phyloP scores from a whole-genome alignment of 2,888 invertebrate species.

The Adelphocoris suturalis region DNA sequence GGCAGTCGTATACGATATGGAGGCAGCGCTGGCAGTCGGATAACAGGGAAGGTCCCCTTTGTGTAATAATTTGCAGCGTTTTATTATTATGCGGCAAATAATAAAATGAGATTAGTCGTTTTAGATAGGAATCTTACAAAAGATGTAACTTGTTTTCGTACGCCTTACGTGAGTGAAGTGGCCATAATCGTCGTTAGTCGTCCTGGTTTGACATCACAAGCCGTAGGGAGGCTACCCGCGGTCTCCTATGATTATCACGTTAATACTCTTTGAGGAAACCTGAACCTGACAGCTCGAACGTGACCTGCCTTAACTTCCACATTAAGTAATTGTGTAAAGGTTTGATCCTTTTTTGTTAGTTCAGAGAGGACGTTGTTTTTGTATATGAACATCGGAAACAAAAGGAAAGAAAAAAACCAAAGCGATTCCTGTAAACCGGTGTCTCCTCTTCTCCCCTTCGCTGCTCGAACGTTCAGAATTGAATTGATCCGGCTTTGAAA shows the following conservation, averaged over 20 bases:
- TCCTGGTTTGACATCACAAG: not conserved
- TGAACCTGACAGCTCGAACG: conserved; percentile 64
- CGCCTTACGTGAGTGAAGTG: not conserved
- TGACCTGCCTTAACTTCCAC: conserved; percentile 54
- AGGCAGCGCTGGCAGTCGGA: no score
- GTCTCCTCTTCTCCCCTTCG: conserved; percentile 2
- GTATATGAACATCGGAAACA: conserved; percentile 7
- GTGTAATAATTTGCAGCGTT: no score
- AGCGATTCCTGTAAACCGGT: conserved; percentile 60
- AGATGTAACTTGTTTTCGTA: no score
- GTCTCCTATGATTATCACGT: conserved; percentile 62
- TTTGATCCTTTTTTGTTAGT: conserved; percentile 36
- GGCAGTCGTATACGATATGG: no score
- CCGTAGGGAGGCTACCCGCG: not conserved
- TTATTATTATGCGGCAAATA: no score
- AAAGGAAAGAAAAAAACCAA: conserved; percentile 11
- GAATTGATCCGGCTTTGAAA: conserved; percentile 58
- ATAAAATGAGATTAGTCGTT: no score
- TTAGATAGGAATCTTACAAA: no score
- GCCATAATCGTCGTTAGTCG: not conserved
- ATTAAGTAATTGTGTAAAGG: conserved; percentile 66
- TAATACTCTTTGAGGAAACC: conserved; percentile 62
- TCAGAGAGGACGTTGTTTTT: conserved; percentile 16
- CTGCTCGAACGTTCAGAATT: not conserved
- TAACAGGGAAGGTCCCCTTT: no score